Base-by-base conservation (phyloP, 2,888 invertebrate genomes). In the Drepana falcataria region DNA sequence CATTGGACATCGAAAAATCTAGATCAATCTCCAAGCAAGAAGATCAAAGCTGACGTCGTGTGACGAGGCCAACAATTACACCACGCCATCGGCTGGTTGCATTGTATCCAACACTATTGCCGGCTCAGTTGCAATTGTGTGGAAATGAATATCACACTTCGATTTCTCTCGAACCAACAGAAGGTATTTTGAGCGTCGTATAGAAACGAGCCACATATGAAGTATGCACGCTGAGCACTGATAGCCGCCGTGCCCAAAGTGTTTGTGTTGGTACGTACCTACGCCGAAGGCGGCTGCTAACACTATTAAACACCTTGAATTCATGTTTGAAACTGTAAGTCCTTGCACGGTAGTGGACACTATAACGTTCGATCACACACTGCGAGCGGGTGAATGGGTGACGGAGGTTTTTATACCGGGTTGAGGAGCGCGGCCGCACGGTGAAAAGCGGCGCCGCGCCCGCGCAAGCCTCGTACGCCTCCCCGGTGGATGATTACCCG, bases 271-370 rank as follows among this genome's bases (percentile, higher is more conserved):
- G 74, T 93, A 93, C 93, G 91, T 93, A 93, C 93, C 93, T 91
- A 93, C 92, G 93, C 93, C 93, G 88, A 93, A 91, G 91, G 93
- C 93, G 86, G 93, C 92, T 83, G 93, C 93, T 85, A 93, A 83
- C 88, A 91, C 89, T 87, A 91, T 69, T 83, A 91, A 88, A 89
- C 91, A 91, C 91, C 90, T 82, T 83, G 91, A 85, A 88, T 89
- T 85, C 91, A 91, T 91, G 75, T 69, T 90, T 79, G 44, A 75
- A 83, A 83, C 85, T 83, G 78, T 83, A 82, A 88, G 88, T 88
- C 87, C 87, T 87, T 84, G 78, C 86, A 85, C 87, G 72, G 76
- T 77, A 83, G 89, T 88, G 78, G 83, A 77, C 90, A 89, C 91
- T 87, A 73, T 86, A 84, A 91, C 89, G 91, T 84, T 85, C 83